phyloP scores from a whole-genome alignment of 2,888 invertebrate species.

The Acleris cristana region DNA sequence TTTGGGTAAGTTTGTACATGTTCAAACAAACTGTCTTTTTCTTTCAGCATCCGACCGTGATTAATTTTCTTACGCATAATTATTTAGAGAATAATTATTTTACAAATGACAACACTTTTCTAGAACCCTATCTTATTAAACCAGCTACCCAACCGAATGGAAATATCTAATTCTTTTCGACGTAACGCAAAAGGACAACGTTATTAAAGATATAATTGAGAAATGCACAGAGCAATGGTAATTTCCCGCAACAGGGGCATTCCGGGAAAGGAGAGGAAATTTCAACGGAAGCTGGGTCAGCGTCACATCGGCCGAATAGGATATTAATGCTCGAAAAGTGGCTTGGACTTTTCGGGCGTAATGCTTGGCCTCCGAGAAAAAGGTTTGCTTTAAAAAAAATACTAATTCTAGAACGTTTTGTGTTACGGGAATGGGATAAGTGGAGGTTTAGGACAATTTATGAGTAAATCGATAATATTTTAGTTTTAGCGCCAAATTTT shows the following conservation, averaged over 20 bases:
- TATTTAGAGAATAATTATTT: too few species aligned
- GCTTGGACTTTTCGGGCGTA: constrained; percentile 14
- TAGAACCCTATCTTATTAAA: constrained; percentile 16
- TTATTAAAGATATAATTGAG: constrained; percentile 41
- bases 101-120: too few species aligned
- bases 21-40: too few species aligned
- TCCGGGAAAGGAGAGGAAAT: constrained; percentile 25
- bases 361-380: constrained; percentile 3
- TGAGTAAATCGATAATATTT: too few species aligned
- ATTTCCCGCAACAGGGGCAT: constrained; percentile 30
- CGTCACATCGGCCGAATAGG: constrained; percentile 25
- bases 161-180: constrained; percentile 23
- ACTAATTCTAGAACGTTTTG: neutral
- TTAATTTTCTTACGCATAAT: too few species aligned
- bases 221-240: constrained; percentile 35
- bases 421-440: neutral
- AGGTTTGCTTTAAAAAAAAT: neutral
- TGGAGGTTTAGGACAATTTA: neutral
- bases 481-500: too few species aligned
- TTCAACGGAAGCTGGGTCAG: constrained; percentile 23
- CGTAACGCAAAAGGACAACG: constrained; percentile 35
- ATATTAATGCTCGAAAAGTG: constrained; percentile 33
- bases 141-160: neutral
- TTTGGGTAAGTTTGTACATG: too few species aligned
- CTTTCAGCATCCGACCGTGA: too few species aligned